phyloP scores from a whole-genome alignment of 2,797 vertebrate genomes.

The Oryzias sinensis region DNA sequence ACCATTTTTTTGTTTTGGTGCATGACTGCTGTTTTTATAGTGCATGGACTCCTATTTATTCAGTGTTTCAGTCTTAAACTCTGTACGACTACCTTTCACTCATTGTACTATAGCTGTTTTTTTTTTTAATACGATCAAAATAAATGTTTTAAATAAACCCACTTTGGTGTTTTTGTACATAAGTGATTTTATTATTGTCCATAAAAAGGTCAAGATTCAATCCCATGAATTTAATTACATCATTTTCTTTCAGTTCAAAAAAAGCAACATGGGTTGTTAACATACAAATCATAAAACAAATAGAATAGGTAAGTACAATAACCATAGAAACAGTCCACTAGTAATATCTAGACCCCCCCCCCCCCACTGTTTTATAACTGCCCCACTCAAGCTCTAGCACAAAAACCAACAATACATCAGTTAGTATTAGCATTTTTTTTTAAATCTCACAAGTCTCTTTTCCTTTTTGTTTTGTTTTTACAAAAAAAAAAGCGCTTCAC shows the following conservation, averaged over 20 bases:
- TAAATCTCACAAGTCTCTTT: slow-evolving; percentile 20
- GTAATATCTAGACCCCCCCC: slow-evolving; percentile 52
- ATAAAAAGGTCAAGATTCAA: slow-evolving; percentile 81
- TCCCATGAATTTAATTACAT: slow-evolving; percentile 78
- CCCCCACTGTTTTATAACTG: slow-evolving; percentile 24
- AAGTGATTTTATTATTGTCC: slow-evolving; percentile 75
- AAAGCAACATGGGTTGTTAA: slow-evolving; percentile 70
- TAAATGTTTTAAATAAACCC: slow-evolving; percentile 12
- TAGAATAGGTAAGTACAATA: slow-evolving; percentile 79
- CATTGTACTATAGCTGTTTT: neutral
- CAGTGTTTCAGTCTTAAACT: neutral
- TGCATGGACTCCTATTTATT: too few relatives aligned
- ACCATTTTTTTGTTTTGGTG: too few relatives aligned
- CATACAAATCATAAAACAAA: slow-evolving; percentile 81
- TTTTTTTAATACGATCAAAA: neutral
- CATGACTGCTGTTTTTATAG: too few relatives aligned
- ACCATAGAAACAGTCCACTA: slow-evolving; percentile 77
- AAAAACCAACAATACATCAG: slow-evolving; percentile 76
- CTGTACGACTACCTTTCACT: neutral
- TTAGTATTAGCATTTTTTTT: slow-evolving; percentile 74
- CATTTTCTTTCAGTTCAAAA: slow-evolving; percentile 75
- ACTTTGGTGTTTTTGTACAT: slow-evolving; percentile 61
- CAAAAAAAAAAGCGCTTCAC: slow-evolving; percentile 60
- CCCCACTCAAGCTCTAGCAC: slow-evolving; percentile 69
- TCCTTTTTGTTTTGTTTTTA: slow-evolving; percentile 15